Evolutionary conservation across 1,140 invertebrate species (phyloP).

Genomic region (Leptonema lineaticorne): DNA sequence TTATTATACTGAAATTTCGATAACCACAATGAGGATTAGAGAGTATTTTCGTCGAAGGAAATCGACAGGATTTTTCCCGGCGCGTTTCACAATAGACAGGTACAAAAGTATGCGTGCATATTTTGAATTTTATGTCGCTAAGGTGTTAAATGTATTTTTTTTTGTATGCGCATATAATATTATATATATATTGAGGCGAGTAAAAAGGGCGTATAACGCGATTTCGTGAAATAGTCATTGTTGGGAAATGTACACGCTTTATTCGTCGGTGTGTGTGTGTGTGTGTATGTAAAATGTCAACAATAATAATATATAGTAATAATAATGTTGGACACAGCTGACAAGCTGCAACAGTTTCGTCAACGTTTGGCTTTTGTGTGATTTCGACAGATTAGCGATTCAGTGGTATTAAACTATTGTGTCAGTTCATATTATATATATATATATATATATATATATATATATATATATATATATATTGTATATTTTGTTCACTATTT

Average conservation of each 20-base stretch:
- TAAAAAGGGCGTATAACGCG: constrained; percentile 23
- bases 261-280: not conserved
- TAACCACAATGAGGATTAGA: constrained; percentile 23
- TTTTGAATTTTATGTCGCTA: not conserved
- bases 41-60: constrained; percentile 18
- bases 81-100: not conserved
- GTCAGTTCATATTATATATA: too few relatives aligned
- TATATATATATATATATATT: too few relatives aligned
- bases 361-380: constrained; percentile 6
- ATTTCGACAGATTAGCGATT: not conserved
- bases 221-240: constrained; percentile 24
- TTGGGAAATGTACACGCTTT: constrained; percentile 15
- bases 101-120: constrained; percentile 4
- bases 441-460: too few relatives aligned
- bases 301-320: constrained; percentile 10
- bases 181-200: not conserved
- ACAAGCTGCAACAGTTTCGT: constrained; percentile 17
- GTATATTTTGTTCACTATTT: too few relatives aligned
- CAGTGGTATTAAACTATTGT: too few relatives aligned
- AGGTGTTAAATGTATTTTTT: not conserved
- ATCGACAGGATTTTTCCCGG: not conserved
- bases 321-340: constrained; percentile 19
- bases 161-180: not conserved
- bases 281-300: not conserved
- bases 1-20: not conserved